Base-by-base conservation (phyloP, 2,888 invertebrate species). In the Maniola hyperantus region DNA sequence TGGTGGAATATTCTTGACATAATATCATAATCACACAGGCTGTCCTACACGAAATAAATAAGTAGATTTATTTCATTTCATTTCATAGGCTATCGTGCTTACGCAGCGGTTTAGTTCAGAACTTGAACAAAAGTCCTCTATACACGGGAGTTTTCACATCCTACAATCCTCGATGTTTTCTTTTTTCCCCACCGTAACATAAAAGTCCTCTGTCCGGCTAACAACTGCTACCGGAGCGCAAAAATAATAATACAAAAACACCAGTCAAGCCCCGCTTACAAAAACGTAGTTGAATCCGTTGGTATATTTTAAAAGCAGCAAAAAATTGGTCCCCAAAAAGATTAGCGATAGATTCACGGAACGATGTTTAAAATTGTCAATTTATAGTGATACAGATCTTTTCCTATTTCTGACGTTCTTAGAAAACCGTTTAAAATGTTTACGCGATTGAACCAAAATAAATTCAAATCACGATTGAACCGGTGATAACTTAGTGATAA, bases 221-320 rank as follows among this genome's bases (percentile, higher is more conserved):
- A 66, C 60, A 66, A 55, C 63, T 64, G 60, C 46, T 69, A 53
- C 66, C 55, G 60, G 42, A 20, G 55, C 20, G 50, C 60, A 64
- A 61, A 60, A 64, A 66, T 2, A 66, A 59, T 36, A 63, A 13
- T 44, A 51, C 42, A 26, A 57, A 55, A 60, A 65, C 50, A 57
- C 48, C 48, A 53, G 61, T 62, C 64, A 55, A 63, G 61, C 55
- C 60, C 26, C 60, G 60, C 42, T 63, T 63, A 66, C 60, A 60
- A 66, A 66, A 66, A 64, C 34, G 20, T 58, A 58, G 34, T 15
- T 5, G 51, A 51, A 59, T 65, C 51, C 34, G 51, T 15, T 15
- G 8, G 7, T 46, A 15, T 61, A 26, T 20, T 50, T 39, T 20
- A 61, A 50, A 61, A 51, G 61, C 13, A 20, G 39, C 48, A 61